Conservation (phyloP, 1,140 invertebrate species). For the Zaprionus kolodkinae region DNA sequence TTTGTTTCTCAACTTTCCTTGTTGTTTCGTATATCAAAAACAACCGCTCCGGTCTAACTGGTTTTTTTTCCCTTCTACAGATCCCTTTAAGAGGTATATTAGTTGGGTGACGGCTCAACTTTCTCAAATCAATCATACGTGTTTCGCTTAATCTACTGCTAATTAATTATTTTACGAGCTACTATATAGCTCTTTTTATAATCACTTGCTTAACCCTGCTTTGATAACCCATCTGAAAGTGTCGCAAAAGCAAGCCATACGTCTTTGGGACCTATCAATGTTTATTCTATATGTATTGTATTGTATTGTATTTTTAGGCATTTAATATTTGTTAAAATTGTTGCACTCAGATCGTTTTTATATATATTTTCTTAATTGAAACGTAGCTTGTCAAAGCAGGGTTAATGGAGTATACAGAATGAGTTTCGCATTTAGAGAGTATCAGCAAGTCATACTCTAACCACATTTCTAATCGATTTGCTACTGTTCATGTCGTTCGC, state of each 20-base stretch:
- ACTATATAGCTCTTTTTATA: background rate
- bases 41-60: conserved; percentile 55
- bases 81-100: background rate
- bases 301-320: too few relatives aligned
- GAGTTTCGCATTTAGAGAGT: background rate
- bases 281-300: too few relatives aligned
- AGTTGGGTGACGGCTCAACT: background rate
- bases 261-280: too few relatives aligned
- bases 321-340: too few relatives aligned
- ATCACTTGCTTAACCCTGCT: background rate
- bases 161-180: background rate
- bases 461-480: background rate
- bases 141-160: background rate
- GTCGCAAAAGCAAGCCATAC: too few relatives aligned
- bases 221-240: too few relatives aligned
- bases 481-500: background rate
- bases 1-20: conserved; percentile 40
- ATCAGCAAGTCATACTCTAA: background rate
- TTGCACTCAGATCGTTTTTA: too few relatives aligned
- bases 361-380: too few relatives aligned
- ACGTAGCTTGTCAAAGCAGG: too few relatives aligned
- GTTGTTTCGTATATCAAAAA: conserved; percentile 34
- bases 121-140: background rate
- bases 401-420: background rate
- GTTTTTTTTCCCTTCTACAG: conserved; percentile 34